Evolutionary conservation across 1,140 invertebrate genomes (phyloP), one percentile per base, ranked within the genome.

Genomic region (Macrobrachium nipponense): DNA sequence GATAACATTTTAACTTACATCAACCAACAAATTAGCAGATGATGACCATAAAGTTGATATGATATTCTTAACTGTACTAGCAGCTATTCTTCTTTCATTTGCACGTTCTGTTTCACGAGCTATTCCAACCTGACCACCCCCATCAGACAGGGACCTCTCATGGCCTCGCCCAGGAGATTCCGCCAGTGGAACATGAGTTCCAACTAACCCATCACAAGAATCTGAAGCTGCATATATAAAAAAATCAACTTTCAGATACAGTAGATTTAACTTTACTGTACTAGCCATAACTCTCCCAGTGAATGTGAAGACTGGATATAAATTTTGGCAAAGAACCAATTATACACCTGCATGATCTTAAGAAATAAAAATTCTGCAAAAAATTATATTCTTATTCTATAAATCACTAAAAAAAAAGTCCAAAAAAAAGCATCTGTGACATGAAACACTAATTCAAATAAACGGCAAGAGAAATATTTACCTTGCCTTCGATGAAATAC

Each of bases 21-120:
- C 90, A 89, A 95, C 92, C 0, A 90, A 51, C 58, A 89, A 91
- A 27, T 91, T 91, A 36, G 91, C 90, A 7, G 90, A 90, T 5
- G 93, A 93, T 0, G 94, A 93, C 81, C 95, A 90, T 1, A 96
- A 90, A 85, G 95, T 94, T 15, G 94, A 95, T 5, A 96, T 91
- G 68, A 96, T 93, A 2, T 93, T 94, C 90, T 95, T 95, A 5
- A 95, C 94, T 68, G 93, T 94, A 73, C 84, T 88, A n/a, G 87
- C 84, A 20, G 76, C 86, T 27, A 70, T 59, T 82, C 89, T 89
- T 86, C 90, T 89, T 88, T 91, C 89, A 88, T 80, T 70, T 78
- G 27, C 36, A 20, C 62, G 68, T 10, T 80, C 87, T 12, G 66
- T 72, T 70, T 23, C 68, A 15, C 86, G 87, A 44, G 68, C 73